Base-by-base conservation (phyloP, 2,888 invertebrate species). In the Polydrusus cervinus region DNA sequence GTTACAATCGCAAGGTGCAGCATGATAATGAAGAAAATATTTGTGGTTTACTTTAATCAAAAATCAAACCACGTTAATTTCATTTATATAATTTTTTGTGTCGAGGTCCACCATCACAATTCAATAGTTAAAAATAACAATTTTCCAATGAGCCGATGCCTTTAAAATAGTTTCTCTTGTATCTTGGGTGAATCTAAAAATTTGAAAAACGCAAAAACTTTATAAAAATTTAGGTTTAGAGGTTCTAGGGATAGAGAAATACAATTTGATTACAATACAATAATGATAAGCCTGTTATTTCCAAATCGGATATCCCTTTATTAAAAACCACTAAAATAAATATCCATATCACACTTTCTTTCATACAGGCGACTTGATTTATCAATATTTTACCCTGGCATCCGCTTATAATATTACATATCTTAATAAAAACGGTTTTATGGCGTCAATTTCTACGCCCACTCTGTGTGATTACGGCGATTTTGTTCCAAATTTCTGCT, bases 1-100 rank as follows among this genome's bases (percentile, higher is more conserved):
- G 57, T 49, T 62, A n/a, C n/a, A n/a, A n/a, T n/a, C n/a, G 30
- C 30, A 53, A 53, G 53, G 53, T 60, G 57, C 57, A 38, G 57
- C 57, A 16, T 38, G 3, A 60, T 53, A 60, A 38, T 38, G 11
- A 16, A 34, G 34, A 14, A 34, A 13, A 1, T 13, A 1, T 14
- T 55, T 60, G 57, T 60, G 57, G 57, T 38, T 38, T 40, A 14
- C 14, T 38, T 60, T 38, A 38, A 60, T 60, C 57, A 14, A 11
- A 38, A 38, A 60, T 38, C 10, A 34, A 57, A 34, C 10, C n/a
- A 57, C n/a, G 25, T 3, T 53, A 43, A 43, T 43, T 43, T 43
- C 1, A 34, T 34, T 30, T 7, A n/a, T n/a, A n/a, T n/a, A n/a
- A n/a, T n/a, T n/a, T n/a, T n/a, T n/a, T n/a, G n/a, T 5, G 25